These are phyloP conservation scores for Prostheceraeus crozeri DNA, from an alignment of 2,888 invertebrate species.

Conservation along the genomic window DNA sequence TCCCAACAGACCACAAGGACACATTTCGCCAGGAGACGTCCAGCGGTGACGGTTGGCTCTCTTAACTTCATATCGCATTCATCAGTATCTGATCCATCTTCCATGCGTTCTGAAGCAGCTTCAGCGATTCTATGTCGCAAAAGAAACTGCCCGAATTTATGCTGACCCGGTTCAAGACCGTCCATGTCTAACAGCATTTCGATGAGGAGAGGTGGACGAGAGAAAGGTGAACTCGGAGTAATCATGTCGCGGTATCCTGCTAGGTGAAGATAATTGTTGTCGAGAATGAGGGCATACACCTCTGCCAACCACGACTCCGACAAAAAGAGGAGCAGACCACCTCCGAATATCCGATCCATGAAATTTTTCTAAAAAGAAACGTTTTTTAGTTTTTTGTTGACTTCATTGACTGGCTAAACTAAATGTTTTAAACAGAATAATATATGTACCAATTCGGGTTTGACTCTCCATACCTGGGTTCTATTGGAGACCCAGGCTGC, in stretches of 20 bases:
- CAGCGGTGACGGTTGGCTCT: not conserved
- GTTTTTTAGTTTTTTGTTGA: slow-evolving; percentile 11
- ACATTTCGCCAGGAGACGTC: slow-evolving; percentile 11
- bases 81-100: not conserved
- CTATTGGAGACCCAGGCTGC: no score
- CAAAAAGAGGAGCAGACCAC: slow-evolving; percentile 81
- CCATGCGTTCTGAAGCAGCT: not conserved
- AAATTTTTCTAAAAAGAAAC: slow-evolving; percentile 69
- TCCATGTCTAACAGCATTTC: not conserved
- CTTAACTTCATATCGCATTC: not conserved
- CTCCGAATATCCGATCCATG: slow-evolving; percentile 80
- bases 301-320: slow-evolving; percentile 88
- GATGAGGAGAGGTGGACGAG: no score
- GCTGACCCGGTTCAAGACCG: not conserved
- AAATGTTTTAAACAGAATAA: not conserved
- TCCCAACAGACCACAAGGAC: slow-evolving; percentile 83
- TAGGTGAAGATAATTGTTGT: slow-evolving; percentile 62
- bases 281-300: slow-evolving; percentile 76
- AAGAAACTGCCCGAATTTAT: not conserved
- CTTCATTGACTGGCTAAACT: not conserved
- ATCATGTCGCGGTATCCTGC: slow-evolving; percentile 1
- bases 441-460: no score
- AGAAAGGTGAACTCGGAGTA: no score
- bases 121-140: not conserved
- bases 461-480: no score